Base-by-base conservation (phyloP, 2,797 vertebrate genomes). In the Gymnothorax javanicus region DNA sequence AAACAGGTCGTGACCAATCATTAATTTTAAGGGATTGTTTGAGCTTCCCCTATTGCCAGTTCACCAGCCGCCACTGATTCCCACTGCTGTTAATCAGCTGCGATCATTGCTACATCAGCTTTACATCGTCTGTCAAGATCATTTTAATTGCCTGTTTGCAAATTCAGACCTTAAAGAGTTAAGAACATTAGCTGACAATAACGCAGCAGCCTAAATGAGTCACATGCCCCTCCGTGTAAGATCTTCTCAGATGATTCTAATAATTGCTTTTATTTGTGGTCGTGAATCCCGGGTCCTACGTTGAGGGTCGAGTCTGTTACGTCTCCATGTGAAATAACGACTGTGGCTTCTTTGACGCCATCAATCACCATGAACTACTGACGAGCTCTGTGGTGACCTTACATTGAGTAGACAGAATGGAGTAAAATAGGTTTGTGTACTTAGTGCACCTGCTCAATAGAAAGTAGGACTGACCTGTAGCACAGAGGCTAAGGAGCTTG, bases 271-370 rank as follows among this genome's bases (percentile, higher is more conserved):
- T 8, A 73, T 90, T 87, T 90, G 91, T 69, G 86, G 87, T 85
- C 85, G 88, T 88, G 91, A 92, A 91, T 92, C 88, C 88, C 88
- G 17, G 86, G 85, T 87, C 86, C 85, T 81, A 86, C 85, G 88
- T 83, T 90, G 83, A 92, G 91, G 92, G 89, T 87, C 84, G 25
- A 89, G 86, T 87, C 88, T 43, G 69, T 92, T 92, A 12, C 79
- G 90, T 89, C 88, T 91, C 88, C 89, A 82, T 88, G 67, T 88
- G 89, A 82, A 90, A 89, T 90, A 92, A 93, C 90, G 90, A 91
- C 89, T 88, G 83, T 88, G 83, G 62, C 89, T 82, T 86, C 25
- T 25, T 89, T 87, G 88, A 91, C 87, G 64, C 6, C 2, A 73
- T 92, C 91, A 93, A 92, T 94, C 90, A 92, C 84, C 59, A 85